A percentile compares a stretch with the other conserved stretches of the same genome.
Evolutionary conservation across 2,113 vertebrate genomes (phyloP).

Genomic region (Pteruthius melanotis): DNA sequence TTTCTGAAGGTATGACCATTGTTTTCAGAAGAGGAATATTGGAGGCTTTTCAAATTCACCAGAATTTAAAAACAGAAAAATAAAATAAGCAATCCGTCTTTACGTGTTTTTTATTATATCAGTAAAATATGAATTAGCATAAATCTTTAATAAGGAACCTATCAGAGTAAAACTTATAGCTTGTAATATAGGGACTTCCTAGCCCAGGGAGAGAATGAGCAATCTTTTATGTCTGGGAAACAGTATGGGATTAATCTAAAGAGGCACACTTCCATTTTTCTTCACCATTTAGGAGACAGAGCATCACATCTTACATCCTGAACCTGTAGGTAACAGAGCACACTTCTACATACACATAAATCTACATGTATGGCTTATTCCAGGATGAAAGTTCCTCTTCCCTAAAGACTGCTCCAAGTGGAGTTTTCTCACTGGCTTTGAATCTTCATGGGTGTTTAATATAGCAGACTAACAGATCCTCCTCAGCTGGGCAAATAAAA

Average conservation of each 20-base stretch:
- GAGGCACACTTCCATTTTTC: not conserved
- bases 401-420: not conserved
- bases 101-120: not conserved
- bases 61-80: not conserved
- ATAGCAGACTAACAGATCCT: not conserved
- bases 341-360: not conserved
- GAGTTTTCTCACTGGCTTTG: not conserved
- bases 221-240: not conserved
- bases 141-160: slow-evolving; percentile 10
- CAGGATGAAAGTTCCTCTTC: not conserved
- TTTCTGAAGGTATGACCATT: not conserved
- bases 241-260: not conserved
- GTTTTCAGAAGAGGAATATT: not conserved
- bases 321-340: not conserved
- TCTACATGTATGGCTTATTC: not conserved
- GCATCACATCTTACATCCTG: not conserved
- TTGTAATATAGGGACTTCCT: not conserved
- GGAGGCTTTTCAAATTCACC: not conserved
- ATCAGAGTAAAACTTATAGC: not conserved
- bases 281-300: not conserved
- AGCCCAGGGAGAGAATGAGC: not conserved
- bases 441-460: not conserved
- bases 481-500: not conserved
- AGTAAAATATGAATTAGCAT: not conserved
- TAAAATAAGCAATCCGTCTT: not conserved